Evolutionary conservation across 2,888 invertebrate genomes (phyloP).

Genomic region (Pyrrhopygopsis socrates): DNA sequence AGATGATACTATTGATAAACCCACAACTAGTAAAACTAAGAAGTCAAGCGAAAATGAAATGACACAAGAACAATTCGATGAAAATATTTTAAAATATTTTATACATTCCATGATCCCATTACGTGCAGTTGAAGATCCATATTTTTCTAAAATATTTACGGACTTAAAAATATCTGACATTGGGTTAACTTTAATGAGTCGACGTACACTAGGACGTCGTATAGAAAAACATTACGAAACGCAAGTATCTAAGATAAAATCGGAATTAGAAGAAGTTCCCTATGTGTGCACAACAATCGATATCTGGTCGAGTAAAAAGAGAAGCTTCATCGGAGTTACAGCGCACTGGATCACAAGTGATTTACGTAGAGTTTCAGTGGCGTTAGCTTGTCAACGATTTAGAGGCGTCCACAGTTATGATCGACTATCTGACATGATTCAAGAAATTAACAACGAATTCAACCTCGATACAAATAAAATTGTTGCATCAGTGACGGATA

Average conservation of each 20-base stretch:
- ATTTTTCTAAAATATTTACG: constrained; percentile 28
- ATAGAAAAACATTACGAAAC: neutral
- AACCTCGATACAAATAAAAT: neutral
- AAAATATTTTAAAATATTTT: constrained; percentile 61
- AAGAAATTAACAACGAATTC: neutral
- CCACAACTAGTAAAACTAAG: constrained; percentile 22
- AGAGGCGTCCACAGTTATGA: neutral
- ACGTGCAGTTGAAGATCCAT: constrained; percentile 60
- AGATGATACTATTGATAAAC: constrained; percentile 18
- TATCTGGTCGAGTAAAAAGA: constrained; percentile 75
- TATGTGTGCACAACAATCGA: constrained; percentile 71
- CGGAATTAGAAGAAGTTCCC: constrained; percentile 48
- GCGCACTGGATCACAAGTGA: constrained; percentile 74
- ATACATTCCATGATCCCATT: constrained; percentile 68
- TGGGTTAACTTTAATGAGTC: neutral
- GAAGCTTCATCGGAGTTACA: constrained; percentile 75
- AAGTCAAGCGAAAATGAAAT: constrained; percentile 18
- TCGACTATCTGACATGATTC: neutral
- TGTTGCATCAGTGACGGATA: neutral
- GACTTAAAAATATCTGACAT: neutral
- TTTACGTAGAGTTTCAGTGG: constrained; percentile 64
- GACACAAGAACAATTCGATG: neutral
- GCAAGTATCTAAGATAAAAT: constrained; percentile 56
- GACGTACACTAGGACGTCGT: neutral
- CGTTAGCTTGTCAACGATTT: neutral